A percentile compares a stretch with the other conserved stretches of the same genome.
Evolutionary conservation across 2,113 vertebrate genomes (phyloP).

Genomic region (Neoarius graeffei): DNA sequence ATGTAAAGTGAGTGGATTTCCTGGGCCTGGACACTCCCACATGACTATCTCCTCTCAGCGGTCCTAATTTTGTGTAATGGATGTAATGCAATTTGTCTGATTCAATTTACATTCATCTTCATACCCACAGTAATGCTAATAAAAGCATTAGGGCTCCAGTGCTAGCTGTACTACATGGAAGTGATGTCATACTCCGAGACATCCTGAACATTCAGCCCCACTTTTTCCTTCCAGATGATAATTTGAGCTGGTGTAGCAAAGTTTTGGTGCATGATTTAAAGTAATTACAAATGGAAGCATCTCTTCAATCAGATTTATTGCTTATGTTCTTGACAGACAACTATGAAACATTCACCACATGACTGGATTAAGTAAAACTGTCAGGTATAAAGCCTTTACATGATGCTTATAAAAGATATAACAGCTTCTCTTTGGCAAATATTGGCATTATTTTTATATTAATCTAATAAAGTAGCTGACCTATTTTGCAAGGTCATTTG

Average conservation of each 20-base stretch:
- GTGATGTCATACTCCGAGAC: constrained; percentile 72
- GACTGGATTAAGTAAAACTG: constrained; percentile 37
- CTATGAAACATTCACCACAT: constrained; percentile 26
- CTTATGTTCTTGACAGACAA: constrained; percentile 43
- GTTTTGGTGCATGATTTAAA: background rate
- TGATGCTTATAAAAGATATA: constrained; percentile 45
- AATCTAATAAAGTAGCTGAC: constrained; percentile 57
- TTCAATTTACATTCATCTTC: constrained; percentile 5
- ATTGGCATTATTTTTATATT: constrained; percentile 50
- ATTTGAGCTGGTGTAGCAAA: background rate
- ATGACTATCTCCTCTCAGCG: background rate
- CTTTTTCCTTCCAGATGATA: background rate
- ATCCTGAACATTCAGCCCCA: constrained; percentile 65
- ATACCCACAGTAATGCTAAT: constrained; percentile 50
- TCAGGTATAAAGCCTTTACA: constrained; percentile 35
- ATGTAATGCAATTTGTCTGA: background rate
- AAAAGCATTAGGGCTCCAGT: background rate
- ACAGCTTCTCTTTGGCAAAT: constrained; percentile 49
- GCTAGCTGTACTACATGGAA: constrained; percentile 8
- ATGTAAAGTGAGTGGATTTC: background rate
- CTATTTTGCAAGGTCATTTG: constrained; percentile 46
- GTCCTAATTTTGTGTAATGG: background rate
- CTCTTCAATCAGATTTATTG: constrained; percentile 49
- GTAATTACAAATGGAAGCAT: constrained; percentile 7
- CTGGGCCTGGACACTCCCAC: background rate